Evolutionary conservation across 2,888 invertebrate genomes (phyloP).

Genomic region (Tipula lateralis): DNA sequence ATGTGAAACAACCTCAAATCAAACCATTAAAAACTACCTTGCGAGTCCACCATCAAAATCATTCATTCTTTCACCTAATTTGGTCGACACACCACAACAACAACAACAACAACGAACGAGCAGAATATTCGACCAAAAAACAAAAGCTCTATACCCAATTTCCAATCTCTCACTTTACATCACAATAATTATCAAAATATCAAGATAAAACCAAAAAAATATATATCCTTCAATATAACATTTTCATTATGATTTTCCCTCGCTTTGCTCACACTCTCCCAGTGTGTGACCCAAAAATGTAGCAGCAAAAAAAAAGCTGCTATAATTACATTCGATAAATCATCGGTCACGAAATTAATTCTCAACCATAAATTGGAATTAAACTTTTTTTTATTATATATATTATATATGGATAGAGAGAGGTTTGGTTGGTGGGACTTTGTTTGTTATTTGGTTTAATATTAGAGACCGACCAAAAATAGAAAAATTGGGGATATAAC

Average conservation of each 20-base stretch:
- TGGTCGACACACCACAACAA: not conserved
- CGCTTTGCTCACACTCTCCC: not conserved
- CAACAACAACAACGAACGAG: not conserved
- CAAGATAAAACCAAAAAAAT: not conserved
- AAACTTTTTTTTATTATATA: not conserved
- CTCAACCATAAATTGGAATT: slow-evolving; percentile 1
- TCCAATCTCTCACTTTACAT: not conserved
- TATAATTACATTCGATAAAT: not conserved
- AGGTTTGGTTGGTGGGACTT: not conserved
- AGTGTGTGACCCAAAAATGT: not conserved
- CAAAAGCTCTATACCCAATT: too few relatives aligned
- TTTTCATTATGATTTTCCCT: not conserved
- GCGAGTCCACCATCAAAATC: not conserved
- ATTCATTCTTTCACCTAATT: not conserved
- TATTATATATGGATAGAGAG: too few relatives aligned
- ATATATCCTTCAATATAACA: not conserved
- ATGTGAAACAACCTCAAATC: not conserved
- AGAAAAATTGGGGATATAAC: not conserved
- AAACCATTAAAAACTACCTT: not conserved
- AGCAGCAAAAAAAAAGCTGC: not conserved
- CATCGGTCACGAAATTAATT: not conserved
- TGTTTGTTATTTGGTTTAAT: not conserved
- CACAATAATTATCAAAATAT: not conserved
- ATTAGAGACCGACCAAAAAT: not conserved
- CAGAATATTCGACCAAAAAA: not conserved